Percentiles rank a stretch among this genome's conserved stretches.
phyloP scores from a whole-genome alignment of 1,140 invertebrate genomes.

The Orchestia grillus region DNA sequence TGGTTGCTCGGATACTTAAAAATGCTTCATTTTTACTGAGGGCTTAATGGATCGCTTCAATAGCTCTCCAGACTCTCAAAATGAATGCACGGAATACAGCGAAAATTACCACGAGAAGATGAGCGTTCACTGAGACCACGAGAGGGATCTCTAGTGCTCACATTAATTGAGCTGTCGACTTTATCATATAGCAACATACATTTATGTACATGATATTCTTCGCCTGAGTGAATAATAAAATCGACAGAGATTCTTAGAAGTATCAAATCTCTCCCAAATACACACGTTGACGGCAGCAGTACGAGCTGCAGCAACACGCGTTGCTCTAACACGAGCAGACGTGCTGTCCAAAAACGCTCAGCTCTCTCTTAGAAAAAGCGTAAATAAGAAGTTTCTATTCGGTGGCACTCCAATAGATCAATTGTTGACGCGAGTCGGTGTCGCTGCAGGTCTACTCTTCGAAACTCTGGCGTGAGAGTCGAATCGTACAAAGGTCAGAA shows the following conservation, averaged over 20 bases:
- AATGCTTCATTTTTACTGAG: constrained; percentile 20
- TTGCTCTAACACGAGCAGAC: neutral
- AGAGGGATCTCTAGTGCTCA: neutral
- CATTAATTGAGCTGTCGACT: neutral
- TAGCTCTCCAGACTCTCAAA: neutral
- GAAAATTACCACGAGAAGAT: neutral
- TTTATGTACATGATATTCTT: neutral
- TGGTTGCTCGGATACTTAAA: constrained; percentile 31
- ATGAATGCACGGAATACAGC: neutral
- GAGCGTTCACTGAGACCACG: neutral
- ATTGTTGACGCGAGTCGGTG: no score
- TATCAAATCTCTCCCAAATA: neutral
- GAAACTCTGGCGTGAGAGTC: no score
- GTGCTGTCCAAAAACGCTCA: neutral
- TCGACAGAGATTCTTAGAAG: neutral
- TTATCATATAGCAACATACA: neutral
- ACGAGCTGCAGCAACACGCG: no score
- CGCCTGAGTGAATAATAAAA: neutral
- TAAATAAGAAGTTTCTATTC: no score
- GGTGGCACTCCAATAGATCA: no score
- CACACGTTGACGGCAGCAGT: no score
- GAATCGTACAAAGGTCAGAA: no score
- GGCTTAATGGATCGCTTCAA: neutral
- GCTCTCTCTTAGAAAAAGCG: no score
- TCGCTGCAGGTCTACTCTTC: no score